Percentiles rank a stretch among this genome's conserved stretches.
These are phyloP conservation scores for Zeuzera pyrina DNA, from an alignment of 2,888 invertebrate species.

Conservation along the genomic window DNA sequence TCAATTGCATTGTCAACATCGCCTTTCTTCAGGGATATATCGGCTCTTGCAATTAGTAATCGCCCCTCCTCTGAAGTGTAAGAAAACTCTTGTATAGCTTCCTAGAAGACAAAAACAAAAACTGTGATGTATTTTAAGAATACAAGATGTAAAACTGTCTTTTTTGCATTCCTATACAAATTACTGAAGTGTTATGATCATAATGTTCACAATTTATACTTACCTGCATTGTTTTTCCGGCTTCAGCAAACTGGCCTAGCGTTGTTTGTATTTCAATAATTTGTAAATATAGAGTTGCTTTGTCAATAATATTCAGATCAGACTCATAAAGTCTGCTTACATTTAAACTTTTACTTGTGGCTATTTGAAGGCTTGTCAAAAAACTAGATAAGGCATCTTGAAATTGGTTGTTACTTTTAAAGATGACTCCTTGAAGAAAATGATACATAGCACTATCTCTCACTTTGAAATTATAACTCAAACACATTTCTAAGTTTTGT, in stretches of 20 bases:
- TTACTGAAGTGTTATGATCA: neutral
- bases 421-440: constrained; percentile 86
- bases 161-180: neutral
- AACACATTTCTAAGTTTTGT: constrained; percentile 89
- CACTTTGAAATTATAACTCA: constrained; percentile 94
- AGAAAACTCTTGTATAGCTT: constrained; percentile 78
- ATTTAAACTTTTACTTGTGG: constrained; percentile 50
- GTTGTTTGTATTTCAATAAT: constrained; percentile 83
- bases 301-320: constrained; percentile 79
- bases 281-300: constrained; percentile 90
- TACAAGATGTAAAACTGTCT: neutral
- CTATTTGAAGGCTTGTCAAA: constrained; percentile 80
- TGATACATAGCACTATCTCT: constrained; percentile 94
- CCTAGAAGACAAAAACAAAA: constrained; percentile 31
- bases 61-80: constrained; percentile 90
- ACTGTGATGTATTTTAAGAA: neutral
- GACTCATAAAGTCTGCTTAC: constrained; percentile 39
- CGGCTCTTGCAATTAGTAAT: constrained; percentile 88
- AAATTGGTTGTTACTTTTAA: constrained; percentile 81
- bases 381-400: constrained; percentile 84
- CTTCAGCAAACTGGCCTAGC: constrained; percentile 83
- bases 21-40: constrained; percentile 84
- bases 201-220: neutral
- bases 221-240: constrained; percentile 85
- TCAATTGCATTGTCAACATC: constrained; percentile 88